These are phyloP conservation scores for Camponotus pennsylvanicus DNA, from an alignment of 1,140 invertebrate genomes.

Conservation along the genomic window DNA sequence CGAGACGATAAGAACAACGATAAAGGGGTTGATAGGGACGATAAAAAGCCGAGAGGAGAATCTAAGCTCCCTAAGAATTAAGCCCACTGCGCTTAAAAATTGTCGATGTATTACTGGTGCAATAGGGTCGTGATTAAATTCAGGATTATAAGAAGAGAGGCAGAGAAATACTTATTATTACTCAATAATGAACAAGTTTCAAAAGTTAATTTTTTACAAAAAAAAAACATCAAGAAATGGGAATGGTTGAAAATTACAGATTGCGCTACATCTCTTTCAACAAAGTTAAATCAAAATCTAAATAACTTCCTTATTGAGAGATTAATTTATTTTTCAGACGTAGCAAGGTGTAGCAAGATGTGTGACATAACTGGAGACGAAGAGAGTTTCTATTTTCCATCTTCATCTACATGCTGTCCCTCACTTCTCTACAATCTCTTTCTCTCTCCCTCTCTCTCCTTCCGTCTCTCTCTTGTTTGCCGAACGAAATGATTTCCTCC, in stretches of 20 bases:
- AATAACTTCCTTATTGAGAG: constrained; percentile 5
- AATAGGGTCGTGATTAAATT: neutral
- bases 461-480: neutral
- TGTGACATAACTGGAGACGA: neutral
- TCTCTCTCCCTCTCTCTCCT: too few species aligned
- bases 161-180: neutral
- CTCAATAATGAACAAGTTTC: neutral
- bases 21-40: constrained; percentile 58
- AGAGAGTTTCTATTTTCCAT: neutral
- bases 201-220: neutral
- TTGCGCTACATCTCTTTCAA: neutral
- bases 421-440: too few species aligned
- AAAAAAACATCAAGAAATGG: neutral
- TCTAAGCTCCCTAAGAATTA: constrained; percentile 34
- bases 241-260: neutral
- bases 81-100: constrained; percentile 2
- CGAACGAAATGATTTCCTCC: neutral
- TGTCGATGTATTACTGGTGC: neutral
- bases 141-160: neutral
- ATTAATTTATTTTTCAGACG: neutral
- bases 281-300: neutral
- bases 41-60: constrained; percentile 25
- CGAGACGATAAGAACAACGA: constrained; percentile 70
- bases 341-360: neutral
- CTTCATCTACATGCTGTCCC: neutral